Base-by-base conservation (phyloP, 2,888 invertebrate species). In the Gymnosoma rotundatum region DNA sequence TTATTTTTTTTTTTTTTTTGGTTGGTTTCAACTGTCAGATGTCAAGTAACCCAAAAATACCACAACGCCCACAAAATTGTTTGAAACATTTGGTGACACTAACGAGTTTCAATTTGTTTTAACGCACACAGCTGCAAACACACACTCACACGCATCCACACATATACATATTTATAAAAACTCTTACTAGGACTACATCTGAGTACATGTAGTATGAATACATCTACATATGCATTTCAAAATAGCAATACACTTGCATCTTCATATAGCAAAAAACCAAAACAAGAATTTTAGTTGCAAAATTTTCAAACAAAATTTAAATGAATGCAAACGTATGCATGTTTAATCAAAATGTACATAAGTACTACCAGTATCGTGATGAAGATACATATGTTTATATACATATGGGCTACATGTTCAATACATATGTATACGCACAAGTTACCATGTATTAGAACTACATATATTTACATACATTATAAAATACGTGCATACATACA, bases 41-140 rank as follows among this genome's bases (percentile, higher is more conserved):
- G 78, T 83, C 83, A 78, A 86, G 84, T 83, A 80, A 83, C 82
- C 83, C 78, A 76, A 76, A 84, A 84, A 83, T 86, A 86, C 86
- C 86, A 79, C 86, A 85, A 85, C 86, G 86, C 86, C 86, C 86
- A 87, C 86, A 87, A 87, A 87, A 87, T 87, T 87, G 86, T 86
- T 86, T 86, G 84, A 87, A 87, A 84, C 84, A 84, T 84, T 84
- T 83, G 86, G 81, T 87, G 86, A 87, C 86, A 87, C 84, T 87
- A 87, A 87, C 86, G 86, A 86, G 86, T 86, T 87, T 87, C 86
- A 87, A 87, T 87, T 87, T 86, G 83, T 86, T 86, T 82, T 81
- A 80, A 82, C 69, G 79, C 78, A 83, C 72, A 66, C 75, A 74
- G 52, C n/a, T 45, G 45, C 61, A 74, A 16, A 60, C 14, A 48